These are phyloP conservation scores for Labeo rohita DNA, from an alignment of 2,113 vertebrate species.

Conservation along the genomic window DNA sequence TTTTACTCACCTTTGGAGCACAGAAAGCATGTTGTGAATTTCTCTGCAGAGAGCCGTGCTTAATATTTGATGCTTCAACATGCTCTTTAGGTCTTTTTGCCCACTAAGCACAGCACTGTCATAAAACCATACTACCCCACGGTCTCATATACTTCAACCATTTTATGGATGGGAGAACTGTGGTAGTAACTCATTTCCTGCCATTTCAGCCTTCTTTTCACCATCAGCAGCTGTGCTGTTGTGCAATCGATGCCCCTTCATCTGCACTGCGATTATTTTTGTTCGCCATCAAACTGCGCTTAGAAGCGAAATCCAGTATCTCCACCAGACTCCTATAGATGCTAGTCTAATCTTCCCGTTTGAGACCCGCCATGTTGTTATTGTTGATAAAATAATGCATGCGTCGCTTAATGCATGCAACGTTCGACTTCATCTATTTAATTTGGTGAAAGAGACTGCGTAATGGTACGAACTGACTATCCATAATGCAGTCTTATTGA, in stretches of 20 bases:
- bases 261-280: slow-evolving; percentile 5
- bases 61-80: slow-evolving; percentile 42
- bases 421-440: not conserved
- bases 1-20: not conserved
- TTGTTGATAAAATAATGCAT: slow-evolving; percentile 4
- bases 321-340: not conserved
- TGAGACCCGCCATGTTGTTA: not conserved
- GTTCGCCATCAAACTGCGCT: not conserved
- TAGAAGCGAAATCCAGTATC: slow-evolving; percentile 5
- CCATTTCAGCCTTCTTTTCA: slow-evolving; percentile 25
- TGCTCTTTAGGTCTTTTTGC: slow-evolving; percentile 31
- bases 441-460: slow-evolving; percentile 7
- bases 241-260: slow-evolving; percentile 35
- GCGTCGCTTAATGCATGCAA: not conserved
- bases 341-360: not conserved
- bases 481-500: slow-evolving; percentile 45
- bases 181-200: slow-evolving; percentile 30
- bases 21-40: not conserved
- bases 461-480: slow-evolving; percentile 22
- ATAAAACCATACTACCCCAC: slow-evolving; percentile 31
- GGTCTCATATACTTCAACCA: slow-evolving; percentile 39
- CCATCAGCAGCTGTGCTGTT: slow-evolving; percentile 33
- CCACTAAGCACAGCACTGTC: slow-evolving; percentile 29
- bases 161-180: slow-evolving; percentile 38
- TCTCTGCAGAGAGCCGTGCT: slow-evolving; percentile 6